Evolutionary conservation across 2,113 vertebrate genomes (phyloP).

Genomic region (Gadus macrocephalus): DNA sequence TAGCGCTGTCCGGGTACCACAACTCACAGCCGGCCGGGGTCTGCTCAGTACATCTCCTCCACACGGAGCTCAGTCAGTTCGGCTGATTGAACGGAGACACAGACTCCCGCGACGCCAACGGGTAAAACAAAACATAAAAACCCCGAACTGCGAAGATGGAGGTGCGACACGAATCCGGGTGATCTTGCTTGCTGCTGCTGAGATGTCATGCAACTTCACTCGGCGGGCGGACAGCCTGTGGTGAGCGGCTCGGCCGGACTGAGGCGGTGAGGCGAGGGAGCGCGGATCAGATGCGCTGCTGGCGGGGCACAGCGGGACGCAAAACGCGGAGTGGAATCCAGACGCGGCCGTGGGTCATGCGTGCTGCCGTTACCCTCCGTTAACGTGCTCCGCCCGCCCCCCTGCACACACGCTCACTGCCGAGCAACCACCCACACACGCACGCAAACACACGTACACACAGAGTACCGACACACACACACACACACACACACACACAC

Average conservation of each 20-base stretch:
- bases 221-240: slow-evolving; percentile 21
- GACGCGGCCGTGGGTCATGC: background rate
- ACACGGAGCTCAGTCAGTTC: too few relatives aligned
- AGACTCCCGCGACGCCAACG: too few relatives aligned
- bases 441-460: too few relatives aligned
- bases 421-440: too few relatives aligned
- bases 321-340: slow-evolving; percentile 64
- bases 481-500: too few relatives aligned
- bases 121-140: background rate
- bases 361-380: too few relatives aligned
- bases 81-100: too few relatives aligned
- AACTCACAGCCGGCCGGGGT: too few relatives aligned
- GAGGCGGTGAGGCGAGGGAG: slow-evolving; percentile 40
- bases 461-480: too few relatives aligned
- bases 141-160: slow-evolving; percentile 18
- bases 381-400: too few relatives aligned
- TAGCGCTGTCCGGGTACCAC: slow-evolving; percentile 5
- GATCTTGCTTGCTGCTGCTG: slow-evolving; percentile 5
- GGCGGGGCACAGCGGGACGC: slow-evolving; percentile 35
- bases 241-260: slow-evolving; percentile 19
- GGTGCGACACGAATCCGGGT: slow-evolving; percentile 58
- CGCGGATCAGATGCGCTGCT: slow-evolving; percentile 44
- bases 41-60: too few relatives aligned
- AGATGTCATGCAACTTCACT: slow-evolving; percentile 49
- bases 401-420: too few relatives aligned